Base-by-base conservation (phyloP, 2,797 vertebrate species). In the Petrocephalus schoutedeni region DNA sequence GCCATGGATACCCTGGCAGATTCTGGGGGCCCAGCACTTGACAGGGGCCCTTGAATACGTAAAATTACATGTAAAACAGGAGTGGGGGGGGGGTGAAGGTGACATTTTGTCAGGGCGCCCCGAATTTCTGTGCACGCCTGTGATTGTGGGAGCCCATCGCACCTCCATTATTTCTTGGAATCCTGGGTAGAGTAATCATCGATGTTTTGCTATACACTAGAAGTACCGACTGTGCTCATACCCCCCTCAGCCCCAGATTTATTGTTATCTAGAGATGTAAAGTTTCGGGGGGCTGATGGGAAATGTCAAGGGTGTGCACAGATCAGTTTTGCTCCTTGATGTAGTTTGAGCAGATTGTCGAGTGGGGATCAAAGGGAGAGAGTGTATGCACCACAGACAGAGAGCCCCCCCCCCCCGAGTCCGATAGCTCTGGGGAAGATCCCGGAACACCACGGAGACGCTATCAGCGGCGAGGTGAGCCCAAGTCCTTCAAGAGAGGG, bases 391-490 rank as follows among this genome's bases (percentile, higher is more conserved):
- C 28, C 41, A 32, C 14, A 5, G 32, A n/a, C 5, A 58, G 36
- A 28, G 58, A 32, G 12, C 41, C 12, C 45, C 49, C 4, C 4
- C 28, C 0, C 41, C 28, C 0, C 1, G 77, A 77, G 56, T 21
- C 9, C 10, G 4, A 41, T 41, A 82, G 56, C 56, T 14, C 51
- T 56, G 32, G 28, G 23, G 16, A 28, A 8, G 36, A 54, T 41
- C 87, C 56, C 23, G 3, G 10, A n/a, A 7, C 57, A 67, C n/a
- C 12, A 2, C 14, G 4, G 87, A 87, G 89, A 90, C 88, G 87
- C 90, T 89, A 90, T 88, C 59, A 64, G 87, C 23, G 1, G 80
- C 74, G 83, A 85, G 21, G 58, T 12, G 58, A 84, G 45, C 41
- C 88, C 86, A 59, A 89, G 89, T 77, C 82, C 83, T 41, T 87